A percentile compares a stretch with the other conserved stretches of the same genome.
These are phyloP conservation scores for Corythornis madagascariensis DNA, from an alignment of 2,113 vertebrate species.

Conservation along the genomic window DNA sequence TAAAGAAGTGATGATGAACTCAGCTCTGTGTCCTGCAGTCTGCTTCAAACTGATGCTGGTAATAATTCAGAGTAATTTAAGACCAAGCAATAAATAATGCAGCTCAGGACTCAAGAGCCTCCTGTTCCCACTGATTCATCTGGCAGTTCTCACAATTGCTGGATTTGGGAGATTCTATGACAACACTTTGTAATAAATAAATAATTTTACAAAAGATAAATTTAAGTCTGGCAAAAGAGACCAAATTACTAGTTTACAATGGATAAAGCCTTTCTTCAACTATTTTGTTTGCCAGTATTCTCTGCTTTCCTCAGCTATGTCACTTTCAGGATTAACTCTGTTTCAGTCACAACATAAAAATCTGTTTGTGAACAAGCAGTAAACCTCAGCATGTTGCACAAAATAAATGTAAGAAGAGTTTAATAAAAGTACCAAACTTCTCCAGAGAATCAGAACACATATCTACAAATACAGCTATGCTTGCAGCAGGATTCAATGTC, in stretches of 20 bases:
- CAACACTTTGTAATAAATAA: not conserved
- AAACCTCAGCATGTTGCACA: not conserved
- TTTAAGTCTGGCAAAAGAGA: not conserved
- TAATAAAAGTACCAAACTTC: not conserved
- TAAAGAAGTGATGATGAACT: not conserved
- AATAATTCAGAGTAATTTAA: not conserved
- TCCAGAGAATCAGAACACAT: not conserved
- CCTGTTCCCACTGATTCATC: not conserved
- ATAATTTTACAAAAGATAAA: too few species aligned
- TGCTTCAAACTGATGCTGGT: not conserved
- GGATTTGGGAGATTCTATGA: not conserved
- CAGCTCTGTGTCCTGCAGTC: not conserved
- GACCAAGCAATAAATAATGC: not conserved
- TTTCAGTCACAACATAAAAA: slow-evolving; percentile 1
- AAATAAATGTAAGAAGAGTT: not conserved
- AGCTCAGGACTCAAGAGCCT: not conserved
- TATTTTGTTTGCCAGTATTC: not conserved
- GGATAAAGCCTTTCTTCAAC: not conserved
- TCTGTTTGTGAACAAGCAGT: slow-evolving; percentile 13
- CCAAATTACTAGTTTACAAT: not conserved
- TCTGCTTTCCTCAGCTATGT: not conserved
- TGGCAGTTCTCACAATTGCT: not conserved
- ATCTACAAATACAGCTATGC: not conserved
- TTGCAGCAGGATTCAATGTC: not conserved
- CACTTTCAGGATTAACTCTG: slow-evolving; percentile 12